Percentiles rank a stretch among this genome's conserved stretches.
Evolutionary conservation across 2,888 invertebrate species (phyloP).

Genomic region (Pyrrhia umbra): DNA sequence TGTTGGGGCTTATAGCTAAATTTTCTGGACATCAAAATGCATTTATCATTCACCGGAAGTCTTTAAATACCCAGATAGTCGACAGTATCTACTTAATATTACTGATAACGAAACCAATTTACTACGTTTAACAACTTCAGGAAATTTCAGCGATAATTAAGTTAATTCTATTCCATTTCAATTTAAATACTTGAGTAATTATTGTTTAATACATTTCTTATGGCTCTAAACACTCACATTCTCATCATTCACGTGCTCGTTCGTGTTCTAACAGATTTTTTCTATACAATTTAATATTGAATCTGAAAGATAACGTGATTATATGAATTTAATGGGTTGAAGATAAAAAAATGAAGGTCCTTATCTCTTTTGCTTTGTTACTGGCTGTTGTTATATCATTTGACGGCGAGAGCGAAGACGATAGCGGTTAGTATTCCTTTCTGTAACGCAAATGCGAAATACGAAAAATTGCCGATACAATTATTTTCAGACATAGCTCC

Average conservation of each 20-base stretch:
- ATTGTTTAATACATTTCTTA: not conserved
- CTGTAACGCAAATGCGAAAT: not conserved
- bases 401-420: constrained; percentile 33
- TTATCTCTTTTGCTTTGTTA: constrained; percentile 51
- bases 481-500: too few species aligned
- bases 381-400: constrained; percentile 49
- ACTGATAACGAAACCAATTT: constrained; percentile 26
- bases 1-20: too few species aligned
- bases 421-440: not conserved
- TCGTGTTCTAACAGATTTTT: constrained; percentile 2
- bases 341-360: constrained; percentile 57
- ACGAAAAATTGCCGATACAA: too few species aligned
- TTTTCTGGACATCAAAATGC: too few species aligned
- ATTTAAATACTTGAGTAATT: constrained; percentile 13
- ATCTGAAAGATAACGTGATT: not conserved
- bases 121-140: constrained; percentile 4
- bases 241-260: not conserved
- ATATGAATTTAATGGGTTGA: constrained; percentile 21
- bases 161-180: constrained; percentile 17
- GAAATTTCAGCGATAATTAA: constrained; percentile 30
- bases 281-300: not conserved
- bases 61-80: not conserved
- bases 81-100: not conserved
- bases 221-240: not conserved
- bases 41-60: constrained; percentile 19